Evolutionary conservation across 1,140 invertebrate species (phyloP), one percentile per base, ranked within the genome.

Genomic region (Bombus turneri): DNA sequence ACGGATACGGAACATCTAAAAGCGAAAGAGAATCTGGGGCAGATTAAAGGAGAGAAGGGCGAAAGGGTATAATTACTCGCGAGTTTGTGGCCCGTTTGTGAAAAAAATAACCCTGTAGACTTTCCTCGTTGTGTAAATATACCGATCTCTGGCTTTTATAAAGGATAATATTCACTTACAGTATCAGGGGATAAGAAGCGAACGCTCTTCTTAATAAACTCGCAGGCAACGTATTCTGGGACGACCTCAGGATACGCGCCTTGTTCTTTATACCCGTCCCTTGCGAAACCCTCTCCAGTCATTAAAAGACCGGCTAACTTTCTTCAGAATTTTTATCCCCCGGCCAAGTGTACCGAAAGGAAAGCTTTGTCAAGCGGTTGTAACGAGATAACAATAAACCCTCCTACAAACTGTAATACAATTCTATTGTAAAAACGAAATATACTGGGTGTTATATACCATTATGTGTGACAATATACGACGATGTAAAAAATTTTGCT

Each of bases 261-360:
- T 34, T 15, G 8, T 85, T 88, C 73, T 37, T 85, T 69, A 41
- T 3, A 62, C 12, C 47, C 18, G 6, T 53, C 47, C 18, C 34
- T 25, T 4, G 25, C n/a, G 37, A 43, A 34, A 43, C 66, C 18
- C 41, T 73, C 37, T 13, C 12, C 43, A 37, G 43, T 86, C 59
- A 53, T 90, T 84, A 81, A 47, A 47, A 15, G 53, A 15, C 18
- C 64, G 79, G n/a, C 83, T 86, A 72, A 85, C 57, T 88, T 88
- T 76, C 62, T 71, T 71, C 71, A 43, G 78, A 76, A 86, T 86
- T 86, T 83, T 86, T 71, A 53, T 81, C 43, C 34, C 34, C 13
- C 43, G 41, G 43, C 9, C 34, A 75, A 89, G 31, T 76, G 43
- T 13, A 66, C 64, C 62, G 62, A 72, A 74, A 82, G 34, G 41